phyloP scores from a whole-genome alignment of 1,140 invertebrate genomes.

The Coelopa frigida region DNA sequence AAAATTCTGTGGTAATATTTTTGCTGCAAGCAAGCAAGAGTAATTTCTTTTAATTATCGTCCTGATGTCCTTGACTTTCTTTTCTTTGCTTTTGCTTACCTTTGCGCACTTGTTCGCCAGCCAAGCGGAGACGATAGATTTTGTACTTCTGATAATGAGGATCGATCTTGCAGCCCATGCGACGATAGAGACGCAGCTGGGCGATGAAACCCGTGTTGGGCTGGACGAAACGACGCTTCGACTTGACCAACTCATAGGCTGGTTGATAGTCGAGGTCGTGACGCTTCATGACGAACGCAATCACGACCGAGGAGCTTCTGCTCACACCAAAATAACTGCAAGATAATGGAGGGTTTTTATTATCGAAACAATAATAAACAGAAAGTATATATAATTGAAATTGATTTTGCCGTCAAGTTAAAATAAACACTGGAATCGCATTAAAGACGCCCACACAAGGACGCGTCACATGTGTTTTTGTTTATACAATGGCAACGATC shows the following conservation, averaged over 20 bases:
- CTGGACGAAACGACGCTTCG: conserved; percentile 57
- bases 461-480: too few relatives aligned
- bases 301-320: conserved; percentile 71
- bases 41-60: not conserved
- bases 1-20: conserved; percentile 71
- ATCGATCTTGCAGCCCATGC: conserved; percentile 67
- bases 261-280: conserved; percentile 61
- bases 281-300: conserved; percentile 81
- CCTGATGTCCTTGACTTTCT: not conserved
- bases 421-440: too few relatives aligned
- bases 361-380: too few relatives aligned
- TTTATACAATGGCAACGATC: too few relatives aligned
- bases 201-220: conserved; percentile 69
- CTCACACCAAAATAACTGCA: conserved; percentile 76
- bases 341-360: not conserved
- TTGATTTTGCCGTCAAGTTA: too few relatives aligned
- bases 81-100: conserved; percentile 38
- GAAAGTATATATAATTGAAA: too few relatives aligned
- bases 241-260: conserved; percentile 60
- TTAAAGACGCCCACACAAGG: too few relatives aligned
- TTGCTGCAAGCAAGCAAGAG: conserved; percentile 50
- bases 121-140: conserved; percentile 66
- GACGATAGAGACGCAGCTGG: conserved; percentile 68
- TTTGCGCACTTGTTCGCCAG: conserved; percentile 72
- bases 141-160: conserved; percentile 65